Percentiles rank a stretch among this genome's conserved stretches.
Conservation (phyloP, 2,113 vertebrate species). For the Theristicus caerulescens region DNA sequence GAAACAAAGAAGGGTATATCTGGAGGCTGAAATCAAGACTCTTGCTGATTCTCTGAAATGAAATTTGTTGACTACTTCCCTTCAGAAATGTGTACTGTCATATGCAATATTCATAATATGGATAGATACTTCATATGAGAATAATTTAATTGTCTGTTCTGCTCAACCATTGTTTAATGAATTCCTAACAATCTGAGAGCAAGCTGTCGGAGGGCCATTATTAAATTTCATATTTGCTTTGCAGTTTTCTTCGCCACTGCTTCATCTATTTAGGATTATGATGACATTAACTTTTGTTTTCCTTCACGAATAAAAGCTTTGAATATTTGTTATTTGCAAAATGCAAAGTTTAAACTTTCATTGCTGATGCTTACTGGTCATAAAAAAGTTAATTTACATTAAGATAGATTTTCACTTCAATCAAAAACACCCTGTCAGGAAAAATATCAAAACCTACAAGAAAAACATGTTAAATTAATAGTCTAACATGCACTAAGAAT, state of each 20-base stretch:
- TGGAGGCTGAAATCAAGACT: conserved; percentile 60
- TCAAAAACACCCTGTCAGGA: background rate
- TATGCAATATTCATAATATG: conserved; percentile 72
- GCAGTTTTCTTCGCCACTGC: conserved; percentile 53
- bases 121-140: conserved; percentile 65
- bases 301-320: conserved; percentile 8
- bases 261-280: conserved; percentile 64
- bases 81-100: conserved; percentile 62
- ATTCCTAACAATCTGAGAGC: conserved; percentile 72
- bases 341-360: conserved; percentile 18
- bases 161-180: conserved; percentile 74
- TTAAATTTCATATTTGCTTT: conserved; percentile 72
- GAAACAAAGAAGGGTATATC: conserved; percentile 50
- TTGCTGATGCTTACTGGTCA: background rate
- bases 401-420: background rate
- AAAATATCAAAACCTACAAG: background rate
- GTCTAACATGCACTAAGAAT: background rate
- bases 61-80: conserved; percentile 62
- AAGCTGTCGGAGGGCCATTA: conserved; percentile 57
- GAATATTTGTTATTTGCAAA: conserved; percentile 1
- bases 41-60: conserved; percentile 69
- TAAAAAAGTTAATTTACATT: background rate
- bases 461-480: background rate
- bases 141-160: conserved; percentile 74
- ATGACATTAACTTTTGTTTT: conserved; percentile 61